Percentiles rank a stretch among this genome's conserved stretches.
Conservation (phyloP, 1,140 invertebrate species). For the Microplitis demolitor region DNA sequence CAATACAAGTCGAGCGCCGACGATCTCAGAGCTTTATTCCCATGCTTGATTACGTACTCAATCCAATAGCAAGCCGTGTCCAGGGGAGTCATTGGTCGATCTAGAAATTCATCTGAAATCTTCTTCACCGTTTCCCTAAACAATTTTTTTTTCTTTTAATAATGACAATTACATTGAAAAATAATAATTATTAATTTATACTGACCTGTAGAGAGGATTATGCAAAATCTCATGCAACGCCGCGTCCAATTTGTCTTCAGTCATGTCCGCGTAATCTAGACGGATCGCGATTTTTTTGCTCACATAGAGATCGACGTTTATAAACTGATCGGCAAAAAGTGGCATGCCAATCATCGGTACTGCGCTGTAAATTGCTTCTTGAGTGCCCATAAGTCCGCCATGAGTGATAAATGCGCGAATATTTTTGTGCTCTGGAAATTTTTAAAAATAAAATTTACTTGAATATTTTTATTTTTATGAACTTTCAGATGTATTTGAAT, state of each 20-base stretch:
- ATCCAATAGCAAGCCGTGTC: conserved; percentile 66
- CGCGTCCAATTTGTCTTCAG: conserved; percentile 40
- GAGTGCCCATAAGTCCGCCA: conserved; percentile 74
- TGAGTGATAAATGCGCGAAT: conserved; percentile 73
- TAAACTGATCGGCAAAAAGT: conserved; percentile 73
- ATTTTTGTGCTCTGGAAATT: conserved; percentile 48
- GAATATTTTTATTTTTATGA: no score
- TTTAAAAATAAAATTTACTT: conserved; percentile 20
- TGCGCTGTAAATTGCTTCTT: conserved; percentile 74
- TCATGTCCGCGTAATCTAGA: conserved; percentile 42
- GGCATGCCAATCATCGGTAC: conserved; percentile 77
- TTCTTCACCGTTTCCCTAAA: conserved; percentile 34
- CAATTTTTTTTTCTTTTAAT: conserved; percentile 1
- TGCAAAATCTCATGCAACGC: conserved; percentile 45
- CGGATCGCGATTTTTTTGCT: conserved; percentile 45
- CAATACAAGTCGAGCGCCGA: conserved; percentile 51
- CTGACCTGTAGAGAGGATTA: conserved; percentile 47
- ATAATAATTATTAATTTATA: not conserved
- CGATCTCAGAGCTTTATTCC: conserved; percentile 56
- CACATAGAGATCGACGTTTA: conserved; percentile 55
- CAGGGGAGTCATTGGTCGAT: conserved; percentile 58
- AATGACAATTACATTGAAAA: not conserved
- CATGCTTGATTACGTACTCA: conserved; percentile 65
- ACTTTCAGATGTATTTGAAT: no score
- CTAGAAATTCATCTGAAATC: conserved; percentile 40